A percentile compares a stretch with the other conserved stretches of the same genome.
Conservation (phyloP, 2,113 vertebrate species). For the Lynx canadensis region DNA sequence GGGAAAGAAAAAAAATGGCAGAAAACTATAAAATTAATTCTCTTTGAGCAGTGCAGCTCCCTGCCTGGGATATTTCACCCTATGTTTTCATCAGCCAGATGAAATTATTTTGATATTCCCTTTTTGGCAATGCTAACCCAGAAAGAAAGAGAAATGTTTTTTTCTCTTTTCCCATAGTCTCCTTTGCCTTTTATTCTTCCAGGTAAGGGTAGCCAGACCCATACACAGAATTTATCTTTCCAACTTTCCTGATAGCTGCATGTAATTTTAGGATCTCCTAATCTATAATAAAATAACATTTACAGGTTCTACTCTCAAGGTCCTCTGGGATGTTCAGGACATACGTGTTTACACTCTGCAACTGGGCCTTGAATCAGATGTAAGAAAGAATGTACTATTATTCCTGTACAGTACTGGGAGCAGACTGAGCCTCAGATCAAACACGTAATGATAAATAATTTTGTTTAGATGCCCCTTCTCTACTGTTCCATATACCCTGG, state of each 20-base stretch:
- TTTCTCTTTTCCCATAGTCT: neutral
- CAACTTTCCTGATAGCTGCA: neutral
- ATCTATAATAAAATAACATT: neutral
- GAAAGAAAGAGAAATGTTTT: neutral
- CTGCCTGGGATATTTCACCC: slow-evolving; percentile 4
- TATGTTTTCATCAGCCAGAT: neutral
- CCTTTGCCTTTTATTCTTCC: neutral
- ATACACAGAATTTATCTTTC: neutral
- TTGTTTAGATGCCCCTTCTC: neutral
- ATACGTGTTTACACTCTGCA: neutral
- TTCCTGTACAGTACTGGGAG: neutral
- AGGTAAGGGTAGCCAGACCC: neutral
- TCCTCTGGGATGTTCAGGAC: neutral
- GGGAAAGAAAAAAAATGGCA: neutral
- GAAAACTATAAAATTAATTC: slow-evolving; percentile 43
- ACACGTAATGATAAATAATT: neutral
- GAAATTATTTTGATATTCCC: slow-evolving; percentile 47
- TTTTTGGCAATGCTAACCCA: slow-evolving; percentile 2
- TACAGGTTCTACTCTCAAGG: neutral
- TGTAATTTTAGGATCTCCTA: neutral
- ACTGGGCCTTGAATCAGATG: neutral
- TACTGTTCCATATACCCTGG: neutral
- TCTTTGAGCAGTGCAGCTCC: neutral
- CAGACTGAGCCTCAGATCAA: neutral
- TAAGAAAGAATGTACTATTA: neutral